Evolutionary conservation across 2,113 vertebrate species (phyloP).

Genomic region (Catagonus wagneri): DNA sequence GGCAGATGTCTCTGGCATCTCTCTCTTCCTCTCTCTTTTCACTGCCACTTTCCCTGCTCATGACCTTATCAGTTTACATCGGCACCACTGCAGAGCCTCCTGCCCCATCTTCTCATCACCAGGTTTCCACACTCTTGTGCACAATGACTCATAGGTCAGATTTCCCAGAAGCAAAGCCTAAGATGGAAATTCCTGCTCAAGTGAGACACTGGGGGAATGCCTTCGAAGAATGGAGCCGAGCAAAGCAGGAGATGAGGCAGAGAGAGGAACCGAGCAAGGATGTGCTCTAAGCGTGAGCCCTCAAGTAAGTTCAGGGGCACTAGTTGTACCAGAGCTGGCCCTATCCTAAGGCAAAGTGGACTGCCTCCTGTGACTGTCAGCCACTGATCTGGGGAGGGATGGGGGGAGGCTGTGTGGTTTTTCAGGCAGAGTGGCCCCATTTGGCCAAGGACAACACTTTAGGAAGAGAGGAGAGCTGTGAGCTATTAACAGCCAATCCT

Average conservation of each 20-base stretch:
- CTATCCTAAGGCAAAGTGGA: neutral
- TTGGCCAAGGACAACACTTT: neutral
- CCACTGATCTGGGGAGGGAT: neutral
- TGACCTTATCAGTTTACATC: too few species aligned
- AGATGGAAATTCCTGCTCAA: neutral
- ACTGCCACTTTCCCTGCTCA: neutral
- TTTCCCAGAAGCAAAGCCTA: neutral
- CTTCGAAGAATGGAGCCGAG: neutral
- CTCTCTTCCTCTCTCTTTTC: neutral
- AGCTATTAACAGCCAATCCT: neutral
- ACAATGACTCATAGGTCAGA: neutral
- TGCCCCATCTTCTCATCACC: neutral
- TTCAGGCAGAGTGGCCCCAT: neutral
- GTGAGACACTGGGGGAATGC: too few species aligned
- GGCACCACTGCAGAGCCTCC: neutral
- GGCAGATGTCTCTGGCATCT: neutral
- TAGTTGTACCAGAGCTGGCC: neutral
- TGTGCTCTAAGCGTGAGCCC: neutral
- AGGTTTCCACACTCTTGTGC: neutral
- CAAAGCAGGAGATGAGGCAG: neutral
- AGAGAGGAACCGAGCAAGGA: neutral
- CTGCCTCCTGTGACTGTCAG: neutral
- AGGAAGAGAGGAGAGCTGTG: neutral
- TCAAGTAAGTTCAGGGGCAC: neutral
- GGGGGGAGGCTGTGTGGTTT: neutral